Evolutionary conservation across 2,113 vertebrate species (phyloP), one percentile per base, ranked within the genome.

Genomic region (Thinocorus orbignyianus): DNA sequence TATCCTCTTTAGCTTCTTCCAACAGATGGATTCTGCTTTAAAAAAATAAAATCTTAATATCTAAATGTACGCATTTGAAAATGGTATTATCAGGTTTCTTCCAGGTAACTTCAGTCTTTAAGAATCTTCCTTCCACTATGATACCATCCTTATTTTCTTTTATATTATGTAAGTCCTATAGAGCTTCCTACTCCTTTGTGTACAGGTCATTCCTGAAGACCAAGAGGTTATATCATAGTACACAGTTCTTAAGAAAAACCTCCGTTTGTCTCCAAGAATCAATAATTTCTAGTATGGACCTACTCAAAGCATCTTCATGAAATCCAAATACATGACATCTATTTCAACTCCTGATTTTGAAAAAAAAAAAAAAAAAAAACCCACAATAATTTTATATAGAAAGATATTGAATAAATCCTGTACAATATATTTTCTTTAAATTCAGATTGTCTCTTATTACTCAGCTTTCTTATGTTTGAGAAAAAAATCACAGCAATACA

Each of bases 401-500:
- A 86, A 57, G 46, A 41, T 44, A 60, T 13, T 76, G 7, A 2
- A 12, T 41, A 62, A 55, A 1, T 26, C 28, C 73, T 44, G 4
- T 10, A 54, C 5, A 58, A 52, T 24, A 5, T n/a, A 13, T 46
- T 26, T 62, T 52, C 24, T 37, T 6, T 73, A 86, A 73, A 77
- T 78, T 61, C 12, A 37, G 10, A 78, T 78, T 92, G 66, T 73
- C 37, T 44, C 6, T 73, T 61, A 35, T 48, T 3, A 0, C 58
- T 66, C 39, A 60, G 0, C 7, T 25, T n/a, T 49, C 37, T 74
- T 66, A 84, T 35, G 7, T 1, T 52, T 28, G 25, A 61, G 12
- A 4, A 17, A 46, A 26, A 35, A 8, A 2, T 4, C 6, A 4
- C 7, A 41, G 26, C 5, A 46, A 5, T 10, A 62, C 1, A 71